Conservation (phyloP, 2,888 invertebrate genomes). For the Macrosiphum euphorbiae region DNA sequence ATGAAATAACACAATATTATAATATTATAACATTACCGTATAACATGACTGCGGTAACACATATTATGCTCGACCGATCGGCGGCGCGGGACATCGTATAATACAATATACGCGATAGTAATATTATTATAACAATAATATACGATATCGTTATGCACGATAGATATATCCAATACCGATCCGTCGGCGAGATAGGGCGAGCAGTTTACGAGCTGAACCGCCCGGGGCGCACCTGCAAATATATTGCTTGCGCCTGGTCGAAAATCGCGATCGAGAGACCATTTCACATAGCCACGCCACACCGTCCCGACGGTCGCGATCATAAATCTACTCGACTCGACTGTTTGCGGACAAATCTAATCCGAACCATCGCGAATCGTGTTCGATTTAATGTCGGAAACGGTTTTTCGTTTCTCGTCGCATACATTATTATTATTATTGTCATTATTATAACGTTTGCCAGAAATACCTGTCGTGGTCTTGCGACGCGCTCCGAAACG, state of each 20-base stretch:
- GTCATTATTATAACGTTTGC: no score
- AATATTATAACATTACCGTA: no score
- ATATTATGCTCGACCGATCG: background rate
- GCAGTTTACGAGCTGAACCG: background rate
- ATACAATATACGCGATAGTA: background rate
- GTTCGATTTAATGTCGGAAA: background rate
- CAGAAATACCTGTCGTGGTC: background rate
- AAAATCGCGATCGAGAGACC: background rate
- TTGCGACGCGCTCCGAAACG: background rate
- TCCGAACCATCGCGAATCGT: background rate
- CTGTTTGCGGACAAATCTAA: background rate
- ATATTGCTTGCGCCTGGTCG: background rate
- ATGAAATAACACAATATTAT: no score
- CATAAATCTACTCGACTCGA: background rate
- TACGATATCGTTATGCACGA: background rate
- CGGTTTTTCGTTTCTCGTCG: background rate
- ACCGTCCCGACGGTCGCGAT: background rate
- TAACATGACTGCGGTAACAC: background rate
- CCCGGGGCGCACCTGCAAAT: background rate
- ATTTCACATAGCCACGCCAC: background rate
- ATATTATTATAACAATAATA: background rate
- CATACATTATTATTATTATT: background rate
- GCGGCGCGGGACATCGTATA: background rate
- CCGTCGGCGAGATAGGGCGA: background rate
- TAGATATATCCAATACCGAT: background rate